Evolutionary conservation across 2,113 vertebrate species (phyloP).

Genomic region (Aix galericulata): DNA sequence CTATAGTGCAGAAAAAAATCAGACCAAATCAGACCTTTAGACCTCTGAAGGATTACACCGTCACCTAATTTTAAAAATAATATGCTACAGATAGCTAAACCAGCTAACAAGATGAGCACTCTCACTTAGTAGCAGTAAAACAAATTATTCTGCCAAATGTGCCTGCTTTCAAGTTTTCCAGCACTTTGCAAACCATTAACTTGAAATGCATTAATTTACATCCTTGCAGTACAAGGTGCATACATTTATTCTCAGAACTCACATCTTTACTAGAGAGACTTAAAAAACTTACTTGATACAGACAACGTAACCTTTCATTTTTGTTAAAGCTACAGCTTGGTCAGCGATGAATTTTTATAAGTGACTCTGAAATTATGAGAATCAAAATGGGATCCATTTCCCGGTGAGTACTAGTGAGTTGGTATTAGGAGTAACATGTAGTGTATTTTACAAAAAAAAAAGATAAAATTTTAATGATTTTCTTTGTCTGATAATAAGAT

Average conservation of each 20-base stretch:
- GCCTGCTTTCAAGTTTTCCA: conserved; percentile 2
- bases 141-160: neutral
- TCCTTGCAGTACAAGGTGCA: neutral
- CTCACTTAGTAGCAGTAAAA: neutral
- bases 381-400: neutral
- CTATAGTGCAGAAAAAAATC: neutral
- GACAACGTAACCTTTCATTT: neutral
- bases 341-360: neutral
- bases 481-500: neutral
- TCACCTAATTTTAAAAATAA: neutral
- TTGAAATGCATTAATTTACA: neutral
- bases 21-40: neutral
- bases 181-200: conserved; percentile 54
- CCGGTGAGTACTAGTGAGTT: neutral
- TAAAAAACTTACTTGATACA: neutral
- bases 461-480: neutral
- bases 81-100: neutral
- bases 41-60: neutral
- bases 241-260: neutral
- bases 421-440: neutral
- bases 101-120: neutral
- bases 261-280: neutral
- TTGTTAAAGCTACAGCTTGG: neutral
- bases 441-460: neutral
- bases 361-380: neutral